phyloP scores from a whole-genome alignment of 30 jellyfish, hydroid and myxozoan species.

The Catostylus mosaicus region DNA sequence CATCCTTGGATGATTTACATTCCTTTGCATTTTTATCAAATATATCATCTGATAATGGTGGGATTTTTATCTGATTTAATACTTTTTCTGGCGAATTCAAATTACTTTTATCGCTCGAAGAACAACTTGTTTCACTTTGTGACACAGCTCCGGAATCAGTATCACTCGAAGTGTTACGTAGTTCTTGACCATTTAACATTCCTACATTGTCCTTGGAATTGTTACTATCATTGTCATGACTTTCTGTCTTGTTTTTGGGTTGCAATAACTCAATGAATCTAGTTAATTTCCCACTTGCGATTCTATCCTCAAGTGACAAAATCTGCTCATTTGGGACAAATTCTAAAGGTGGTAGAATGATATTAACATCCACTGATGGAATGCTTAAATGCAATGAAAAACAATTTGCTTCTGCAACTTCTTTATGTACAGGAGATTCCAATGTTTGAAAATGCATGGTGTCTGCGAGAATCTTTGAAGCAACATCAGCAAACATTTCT shows the following conservation, averaged over 20 bases:
- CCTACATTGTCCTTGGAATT: background rate
- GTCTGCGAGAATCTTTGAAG: constrained; percentile 62
- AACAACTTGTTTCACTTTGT: constrained; percentile 1
- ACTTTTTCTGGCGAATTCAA: background rate
- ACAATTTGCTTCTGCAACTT: background rate
- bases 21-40: background rate
- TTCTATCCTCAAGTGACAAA: constrained; percentile 51
- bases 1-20: background rate
- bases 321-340: constrained; percentile 68
- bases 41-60: background rate
- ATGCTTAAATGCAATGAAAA: constrained; percentile 67
- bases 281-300: constrained; percentile 31
- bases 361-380: constrained; percentile 72
- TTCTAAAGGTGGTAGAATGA: constrained; percentile 74
- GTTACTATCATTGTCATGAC: background rate
- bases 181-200: background rate
- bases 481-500: constrained; percentile 75
- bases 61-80: background rate
- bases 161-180: constrained; percentile 2
- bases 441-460: constrained; percentile 47
- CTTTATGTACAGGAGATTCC: constrained; percentile 45
- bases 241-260: background rate
- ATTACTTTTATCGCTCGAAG: background rate
- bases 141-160: constrained; percentile 1
- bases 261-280: constrained; percentile 15